Evolutionary conservation across 2,888 invertebrate species (phyloP), one percentile per base, ranked within the genome.

Genomic region (Hirtodrosophila trivittata): DNA sequence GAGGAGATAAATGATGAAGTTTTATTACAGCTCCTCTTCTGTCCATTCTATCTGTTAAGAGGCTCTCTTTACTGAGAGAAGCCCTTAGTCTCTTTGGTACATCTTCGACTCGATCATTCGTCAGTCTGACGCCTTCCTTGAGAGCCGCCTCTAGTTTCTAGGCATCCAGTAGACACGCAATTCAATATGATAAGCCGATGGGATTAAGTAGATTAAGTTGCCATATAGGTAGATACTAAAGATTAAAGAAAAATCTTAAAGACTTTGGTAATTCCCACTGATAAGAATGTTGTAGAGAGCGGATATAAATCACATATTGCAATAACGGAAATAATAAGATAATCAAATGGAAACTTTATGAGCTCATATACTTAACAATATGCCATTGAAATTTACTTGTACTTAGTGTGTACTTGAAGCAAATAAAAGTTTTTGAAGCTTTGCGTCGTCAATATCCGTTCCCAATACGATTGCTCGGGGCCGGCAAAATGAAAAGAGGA

Each of bases 401-500:
- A 49, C 32, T 65, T 18, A 13, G 14, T 32, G 25, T 33, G 33
- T 49, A 52, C 39, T 9, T 47, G 9, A 6, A 30, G 28, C 12
- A 42, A 42, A 28, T 42, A 25, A 21, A 2, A 42, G 18, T 42
- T 42, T 16, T 42, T 12, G n/a, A 9, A 26, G 13, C 28, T 26
- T 42, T 39, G 18, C n/a, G n/a, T 4, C 14, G 6, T 18, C 9
- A 13, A 21, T 21, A 21, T 21, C 18, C 18, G 18, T 21, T 21
- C 18, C 5, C 2, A 21, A 21, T 21, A 21, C 18, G 5, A 21
- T 21, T 28, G 28, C 50, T 49, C 32, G 10, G 35, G 9, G 43
- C 38, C 60, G 30, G 39, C 35, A 66, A 43, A 72, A 68, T 78
- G 18, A 21, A 13, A 42, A 58, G 35, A 55, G 46, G 52, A 68